Evolutionary conservation across 2,888 invertebrate species (phyloP).

Genomic region (Hydropsyche betteni): DNA sequence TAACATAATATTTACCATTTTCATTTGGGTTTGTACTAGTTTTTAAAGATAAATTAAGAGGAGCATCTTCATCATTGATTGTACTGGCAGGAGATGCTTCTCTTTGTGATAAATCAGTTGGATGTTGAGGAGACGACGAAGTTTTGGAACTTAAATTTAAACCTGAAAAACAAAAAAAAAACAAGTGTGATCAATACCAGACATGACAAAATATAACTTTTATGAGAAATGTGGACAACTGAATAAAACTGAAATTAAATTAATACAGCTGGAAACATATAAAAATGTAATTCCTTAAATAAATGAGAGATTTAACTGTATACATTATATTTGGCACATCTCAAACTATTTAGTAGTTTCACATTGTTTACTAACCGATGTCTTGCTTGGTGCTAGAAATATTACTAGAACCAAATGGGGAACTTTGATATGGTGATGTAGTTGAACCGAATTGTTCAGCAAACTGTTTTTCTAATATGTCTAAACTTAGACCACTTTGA

Average conservation of each 20-base stretch:
- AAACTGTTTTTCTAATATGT: constrained; percentile 63
- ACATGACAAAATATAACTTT: neutral
- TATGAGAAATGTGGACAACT: neutral
- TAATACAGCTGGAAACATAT: no score
- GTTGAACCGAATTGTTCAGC: constrained; percentile 55
- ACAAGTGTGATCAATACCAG: neutral
- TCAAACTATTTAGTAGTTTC: constrained; percentile 15
- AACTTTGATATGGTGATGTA: constrained; percentile 28
- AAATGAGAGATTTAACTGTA: no score
- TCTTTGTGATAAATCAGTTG: constrained; percentile 61
- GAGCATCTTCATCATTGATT: constrained; percentile 74
- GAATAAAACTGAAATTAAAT: no score
- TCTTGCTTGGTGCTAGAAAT: constrained; percentile 40
- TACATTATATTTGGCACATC: neutral
- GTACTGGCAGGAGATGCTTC: constrained; percentile 62
- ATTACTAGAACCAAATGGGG: constrained; percentile 41
- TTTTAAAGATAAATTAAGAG: constrained; percentile 85
- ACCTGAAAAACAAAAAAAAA: constrained; percentile 55
- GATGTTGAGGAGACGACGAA: constrained; percentile 58
- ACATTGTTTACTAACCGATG: constrained; percentile 44
- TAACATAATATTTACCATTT: constrained; percentile 54
- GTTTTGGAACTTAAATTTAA: constrained; percentile 61
- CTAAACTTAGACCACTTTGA: constrained; percentile 65
- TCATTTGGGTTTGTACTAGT: constrained; percentile 58
- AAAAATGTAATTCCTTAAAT: no score